Evolutionary conservation across 1,140 invertebrate species (phyloP), one percentile per base, ranked within the genome.

Genomic region (Popillia japonica): DNA sequence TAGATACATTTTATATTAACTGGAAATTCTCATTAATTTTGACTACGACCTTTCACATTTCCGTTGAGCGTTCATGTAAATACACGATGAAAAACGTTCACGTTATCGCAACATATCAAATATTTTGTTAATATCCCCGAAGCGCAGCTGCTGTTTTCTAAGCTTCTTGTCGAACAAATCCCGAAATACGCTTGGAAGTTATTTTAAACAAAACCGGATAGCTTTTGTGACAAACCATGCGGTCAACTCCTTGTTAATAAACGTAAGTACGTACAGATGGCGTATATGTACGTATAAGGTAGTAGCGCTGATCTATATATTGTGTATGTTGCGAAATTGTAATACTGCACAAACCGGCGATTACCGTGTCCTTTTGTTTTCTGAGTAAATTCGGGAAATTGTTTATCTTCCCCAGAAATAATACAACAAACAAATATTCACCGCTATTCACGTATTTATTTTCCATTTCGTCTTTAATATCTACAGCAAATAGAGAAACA

Each of bases 391-490:
- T 55, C 48, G 48, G 17, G 48, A 55, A 55, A 55, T 55, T 55
- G 48, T 55, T 55, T 55, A 55, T 55, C 48, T 55, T 55, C 14
- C 14, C 14, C 48, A 55, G 48, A n/a, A 55, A 55, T 55, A 55
- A 55, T 55, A 55, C 48, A 55, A 55, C 48, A 55, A 55, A 55
- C 48, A 55, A 55, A 55, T 55, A 55, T 55, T 55, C 48, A 17
- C 48, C 48, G 48, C 48, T 55, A n/a, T 55, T 55, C 48, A n/a
- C 48, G 48, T 55, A 55, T 55, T 55, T 55, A 55, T 55, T 55
- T 55, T 55, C 48, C 48, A 55, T 55, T 55, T 55, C 48, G 48
- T 55, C 48, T 55, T 55, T 55, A 55, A 55, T 55, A 55, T 55
- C 48, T 55, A 14, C 48, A 6, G 17, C 48, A 17, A 17, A 55